These are phyloP conservation scores for Armadillidium nasatum DNA, from an alignment of 1,140 invertebrate species.

Conservation along the genomic window DNA sequence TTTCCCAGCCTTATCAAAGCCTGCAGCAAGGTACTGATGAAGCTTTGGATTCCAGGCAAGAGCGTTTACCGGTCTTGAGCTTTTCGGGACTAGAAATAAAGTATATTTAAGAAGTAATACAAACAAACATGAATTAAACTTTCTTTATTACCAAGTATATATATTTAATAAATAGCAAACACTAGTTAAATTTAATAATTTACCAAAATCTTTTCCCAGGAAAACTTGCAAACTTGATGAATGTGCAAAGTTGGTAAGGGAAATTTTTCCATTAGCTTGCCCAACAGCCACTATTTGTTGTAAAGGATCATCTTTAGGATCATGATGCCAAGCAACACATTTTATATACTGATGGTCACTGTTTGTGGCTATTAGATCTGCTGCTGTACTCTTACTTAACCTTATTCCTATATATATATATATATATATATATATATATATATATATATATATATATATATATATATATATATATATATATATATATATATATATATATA, in stretches of 20 bases:
- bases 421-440: too few species aligned
- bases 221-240: conserved; percentile 62
- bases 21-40: conserved; percentile 72
- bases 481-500: too few species aligned
- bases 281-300: conserved; percentile 68
- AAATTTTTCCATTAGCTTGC: conserved; percentile 76
- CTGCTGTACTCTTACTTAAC: conserved; percentile 62
- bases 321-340: conserved; percentile 72
- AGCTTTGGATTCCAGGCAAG: conserved; percentile 85
- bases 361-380: conserved; percentile 63
- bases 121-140: too few species aligned
- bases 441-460: too few species aligned
- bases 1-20: conserved; percentile 78
- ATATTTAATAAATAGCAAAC: conserved; percentile 20
- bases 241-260: conserved; percentile 71
- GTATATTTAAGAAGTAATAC: too few species aligned
- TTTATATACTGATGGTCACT: conserved; percentile 64
- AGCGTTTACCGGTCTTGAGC: conserved; percentile 76
- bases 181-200: too few species aligned
- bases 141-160: too few species aligned
- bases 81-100: conserved; percentile 62
- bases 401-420: too few species aligned
- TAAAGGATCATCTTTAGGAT: conserved; percentile 62
- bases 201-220: conserved; percentile 72
- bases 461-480: too few species aligned